Base-by-base conservation (phyloP, 2,888 invertebrate genomes). In the Idaea aversata region DNA sequence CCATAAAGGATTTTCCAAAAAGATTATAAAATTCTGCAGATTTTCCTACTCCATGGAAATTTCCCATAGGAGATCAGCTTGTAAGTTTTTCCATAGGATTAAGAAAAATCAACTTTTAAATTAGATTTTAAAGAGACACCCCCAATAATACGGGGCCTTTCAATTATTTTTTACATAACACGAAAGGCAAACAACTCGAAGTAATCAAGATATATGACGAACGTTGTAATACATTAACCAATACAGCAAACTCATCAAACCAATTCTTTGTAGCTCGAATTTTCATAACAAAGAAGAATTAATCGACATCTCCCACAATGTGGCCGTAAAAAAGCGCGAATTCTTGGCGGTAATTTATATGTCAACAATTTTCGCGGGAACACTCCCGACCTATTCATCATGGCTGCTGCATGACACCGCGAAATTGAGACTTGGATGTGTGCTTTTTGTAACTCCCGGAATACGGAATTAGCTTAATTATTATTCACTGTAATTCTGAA, bases 251-350 rank as follows among this genome's bases (percentile, higher is more conserved):
- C 58, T 58, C 58, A 58, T 16, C 58, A 58, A 15, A 58, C n/a
- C 58, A 58, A 58, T 16, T 58, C 57, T 63, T 59, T 66, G 65
- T 64, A n/a, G n/a, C 47, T 15, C 62, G 57, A 65, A 61, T 63
- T 64, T 68, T 69, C 69, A 68, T 69, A 67, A 61, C 64, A 63
- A 68, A 75, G 72, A 74, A 69, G 77, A 73, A 79, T 78, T 81
- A 79, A 81, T 81, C 76, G 78, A 76, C 74, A 69, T 67, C 75
- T 76, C 72, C 66, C 66, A 70, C 77, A 79, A 78, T 79, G 77
- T 67, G 38, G 66, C 67, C 67, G 68, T 61, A 71, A 74, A 77
- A 80, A 47, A 47, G 47, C 47, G 47, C 47, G 47, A 47, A 78
- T 73, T 73, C 68, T 70, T 67, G 68, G 68, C 62, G 70, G 75